Evolutionary conservation across 2,888 invertebrate genomes (phyloP).

Genomic region (Pterostichus niger): DNA sequence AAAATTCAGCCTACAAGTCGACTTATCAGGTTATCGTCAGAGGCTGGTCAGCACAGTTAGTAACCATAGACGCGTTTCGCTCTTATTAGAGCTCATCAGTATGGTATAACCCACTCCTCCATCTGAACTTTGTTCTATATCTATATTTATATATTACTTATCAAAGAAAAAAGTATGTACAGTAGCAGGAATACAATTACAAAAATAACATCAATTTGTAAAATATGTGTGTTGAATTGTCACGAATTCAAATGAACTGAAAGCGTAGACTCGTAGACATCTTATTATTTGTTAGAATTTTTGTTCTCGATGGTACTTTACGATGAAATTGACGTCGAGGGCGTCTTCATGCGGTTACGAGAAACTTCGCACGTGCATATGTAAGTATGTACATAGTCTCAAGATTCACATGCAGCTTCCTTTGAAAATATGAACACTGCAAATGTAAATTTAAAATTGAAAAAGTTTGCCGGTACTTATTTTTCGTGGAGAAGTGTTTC

Average conservation of each 20-base stretch:
- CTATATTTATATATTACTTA: too few species aligned
- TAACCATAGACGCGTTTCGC: too few species aligned
- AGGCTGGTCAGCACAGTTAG: too few species aligned
- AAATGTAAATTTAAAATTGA: constrained; percentile 41
- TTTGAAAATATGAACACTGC: constrained; percentile 2
- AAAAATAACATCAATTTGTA: neutral
- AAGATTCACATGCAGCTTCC: constrained; percentile 11
- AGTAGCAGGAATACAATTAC: neutral
- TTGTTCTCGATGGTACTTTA: constrained; percentile 13
- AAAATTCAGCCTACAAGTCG: too few species aligned
- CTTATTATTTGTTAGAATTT: constrained; percentile 27
- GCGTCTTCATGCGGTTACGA: neutral
- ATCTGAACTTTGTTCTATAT: too few species aligned
- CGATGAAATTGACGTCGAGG: constrained; percentile 19
- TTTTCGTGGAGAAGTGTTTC: neutral
- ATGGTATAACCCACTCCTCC: too few species aligned
- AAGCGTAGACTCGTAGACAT: neutral
- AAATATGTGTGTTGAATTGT: neutral
- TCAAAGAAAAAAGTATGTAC: too few species aligned
- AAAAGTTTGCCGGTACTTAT: constrained; percentile 41
- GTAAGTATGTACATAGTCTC: neutral
- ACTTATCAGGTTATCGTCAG: too few species aligned
- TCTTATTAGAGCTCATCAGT: too few species aligned
- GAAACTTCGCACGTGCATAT: neutral
- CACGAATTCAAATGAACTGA: neutral